Evolutionary conservation across 2,113 vertebrate genomes (phyloP).

Genomic region (zebrafish (Danio rerio)): DNA sequence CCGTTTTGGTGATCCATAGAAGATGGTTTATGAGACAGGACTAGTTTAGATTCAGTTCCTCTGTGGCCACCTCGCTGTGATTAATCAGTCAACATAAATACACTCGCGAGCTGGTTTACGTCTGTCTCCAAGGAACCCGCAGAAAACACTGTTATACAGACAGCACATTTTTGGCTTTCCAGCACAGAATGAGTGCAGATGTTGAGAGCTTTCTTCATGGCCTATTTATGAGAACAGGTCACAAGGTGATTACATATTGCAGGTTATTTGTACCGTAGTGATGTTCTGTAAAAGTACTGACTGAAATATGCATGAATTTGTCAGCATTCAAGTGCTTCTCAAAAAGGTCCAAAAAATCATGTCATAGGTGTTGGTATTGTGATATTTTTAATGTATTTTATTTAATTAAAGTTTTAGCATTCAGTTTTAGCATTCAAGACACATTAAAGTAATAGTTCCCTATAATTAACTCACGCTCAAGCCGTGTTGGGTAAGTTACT

Average conservation of each 20-base stretch:
- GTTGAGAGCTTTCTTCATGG: conserved; percentile 38
- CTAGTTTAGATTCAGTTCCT: conserved; percentile 26
- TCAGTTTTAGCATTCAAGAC: no score
- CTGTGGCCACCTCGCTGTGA: conserved; percentile 21
- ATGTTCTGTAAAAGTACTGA: neutral
- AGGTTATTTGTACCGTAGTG: neutral
- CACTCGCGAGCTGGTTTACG: conserved; percentile 17
- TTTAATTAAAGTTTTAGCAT: no score
- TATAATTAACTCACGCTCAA: no score
- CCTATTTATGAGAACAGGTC: conserved; percentile 27
- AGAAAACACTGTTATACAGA: conserved; percentile 38
- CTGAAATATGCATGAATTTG: neutral
- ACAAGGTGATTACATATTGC: conserved; percentile 24
- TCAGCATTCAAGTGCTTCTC: neutral
- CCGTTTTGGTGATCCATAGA: neutral
- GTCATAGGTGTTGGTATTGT: no score
- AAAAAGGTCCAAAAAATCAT: neutral
- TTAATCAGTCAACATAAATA: conserved; percentile 31
- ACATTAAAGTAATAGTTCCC: no score
- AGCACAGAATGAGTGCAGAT: conserved; percentile 31
- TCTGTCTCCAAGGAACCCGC: conserved; percentile 52
- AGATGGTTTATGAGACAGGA: conserved; percentile 9
- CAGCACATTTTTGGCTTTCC: conserved; percentile 28
- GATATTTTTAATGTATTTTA: no score
- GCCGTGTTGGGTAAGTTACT: no score